Base-by-base conservation (phyloP, 2,113 vertebrate species). In the Melanocharis versteri region DNA sequence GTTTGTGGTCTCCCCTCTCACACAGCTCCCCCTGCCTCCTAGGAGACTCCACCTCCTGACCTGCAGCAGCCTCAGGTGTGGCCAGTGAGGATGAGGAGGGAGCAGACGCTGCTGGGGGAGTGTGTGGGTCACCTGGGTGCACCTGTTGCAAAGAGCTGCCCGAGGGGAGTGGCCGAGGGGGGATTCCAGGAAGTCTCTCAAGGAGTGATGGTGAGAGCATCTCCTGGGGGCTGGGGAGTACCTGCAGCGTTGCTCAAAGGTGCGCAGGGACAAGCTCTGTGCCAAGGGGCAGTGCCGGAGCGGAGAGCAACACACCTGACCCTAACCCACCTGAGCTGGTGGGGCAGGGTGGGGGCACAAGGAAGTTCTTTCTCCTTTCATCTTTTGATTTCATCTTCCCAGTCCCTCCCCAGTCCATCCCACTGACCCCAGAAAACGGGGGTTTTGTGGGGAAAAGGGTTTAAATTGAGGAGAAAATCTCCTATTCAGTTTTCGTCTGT, bases 11-110 rank as follows among this genome's bases (percentile, higher is more conserved):
- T 58, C 37, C 13, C 2, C 11, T 26, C 44, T 13, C 18, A n/a
- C 44, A 28, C 28, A 47, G n/a, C 27, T 47, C 10, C 50, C 13
- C 7, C 20, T 2, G 0, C 51, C 8, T 7, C 17, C 1, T 13
- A 35, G 57, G 45, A 21, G 17, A 27, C 64, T 39, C n/a, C 18
- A 14, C 14, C 35, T 69, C 18, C 53, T 18, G 22, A 33, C 0
- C 5, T 39, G 51, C 28, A 22, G 51, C 51, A 40, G 53, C 51
- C 64, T 40, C 78, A 39, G 62, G 42, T 39, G 64, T 17, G 17
- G 42, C 17, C 64, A 8, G 42, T 17, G 78, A 81, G n/a, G 64
- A 39, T 27, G 28, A 69, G 64, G 28, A 57, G n/a, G 50, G 15
- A 40, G n/a, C 27, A 23, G 73, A 9, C 3, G 21, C n/a, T 39